Evolutionary conservation across 2,113 vertebrate species (phyloP).

Genomic region (Corapipo altera): DNA sequence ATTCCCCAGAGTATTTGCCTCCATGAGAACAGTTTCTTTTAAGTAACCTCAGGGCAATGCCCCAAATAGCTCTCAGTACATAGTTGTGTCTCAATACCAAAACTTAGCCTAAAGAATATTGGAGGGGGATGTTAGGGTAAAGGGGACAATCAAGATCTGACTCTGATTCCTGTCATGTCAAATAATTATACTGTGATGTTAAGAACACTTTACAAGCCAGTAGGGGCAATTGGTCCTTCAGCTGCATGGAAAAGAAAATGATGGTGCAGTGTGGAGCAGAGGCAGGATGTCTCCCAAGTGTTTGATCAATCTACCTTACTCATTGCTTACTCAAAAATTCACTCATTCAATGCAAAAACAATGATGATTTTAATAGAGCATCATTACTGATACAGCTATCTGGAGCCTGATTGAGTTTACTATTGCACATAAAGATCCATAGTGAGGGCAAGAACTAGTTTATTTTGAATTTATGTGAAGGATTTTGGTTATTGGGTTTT

Average conservation of each 20-base stretch:
- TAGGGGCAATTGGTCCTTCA: neutral
- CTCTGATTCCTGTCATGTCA: neutral
- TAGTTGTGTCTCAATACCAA: neutral
- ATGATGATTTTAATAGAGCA: neutral
- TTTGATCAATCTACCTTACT: neutral
- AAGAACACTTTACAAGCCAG: neutral
- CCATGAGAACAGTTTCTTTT: neutral
- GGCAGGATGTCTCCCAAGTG: neutral
- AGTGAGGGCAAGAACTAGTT: neutral
- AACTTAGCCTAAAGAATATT: neutral
- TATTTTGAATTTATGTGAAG: neutral
- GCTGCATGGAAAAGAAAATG: neutral
- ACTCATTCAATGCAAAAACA: neutral
- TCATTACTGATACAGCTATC: neutral
- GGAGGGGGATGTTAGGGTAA: neutral
- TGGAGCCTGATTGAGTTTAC: neutral
- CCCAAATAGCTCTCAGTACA: neutral
- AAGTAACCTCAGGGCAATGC: neutral
- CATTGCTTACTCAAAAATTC: neutral
- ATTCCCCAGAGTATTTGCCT: neutral
- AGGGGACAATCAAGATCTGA: neutral
- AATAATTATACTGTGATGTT: neutral
- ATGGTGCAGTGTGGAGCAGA: neutral
- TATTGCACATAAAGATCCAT: neutral
- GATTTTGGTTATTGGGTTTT: neutral